These are phyloP conservation scores for Chymomyza procnemis DNA, from an alignment of 2,888 invertebrate species.

Conservation along the genomic window DNA sequence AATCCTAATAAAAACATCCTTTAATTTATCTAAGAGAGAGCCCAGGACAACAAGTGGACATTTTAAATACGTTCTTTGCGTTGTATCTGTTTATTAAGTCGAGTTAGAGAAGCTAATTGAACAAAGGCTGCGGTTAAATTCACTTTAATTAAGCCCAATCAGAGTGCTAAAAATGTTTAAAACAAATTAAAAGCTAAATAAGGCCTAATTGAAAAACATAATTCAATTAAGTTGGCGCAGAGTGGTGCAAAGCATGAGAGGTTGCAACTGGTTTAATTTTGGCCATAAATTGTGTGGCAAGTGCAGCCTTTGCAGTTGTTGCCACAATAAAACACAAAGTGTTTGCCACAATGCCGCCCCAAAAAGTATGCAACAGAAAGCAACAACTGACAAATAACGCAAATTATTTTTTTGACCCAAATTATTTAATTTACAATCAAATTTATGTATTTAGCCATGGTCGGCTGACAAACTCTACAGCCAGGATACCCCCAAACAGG, in stretches of 20 bases:
- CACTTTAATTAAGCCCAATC: conserved; percentile 1
- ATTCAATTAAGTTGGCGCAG: conserved; percentile 65
- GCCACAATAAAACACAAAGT: conserved; percentile 10
- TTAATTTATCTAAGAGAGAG: no score
- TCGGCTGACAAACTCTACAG: conserved; percentile 15
- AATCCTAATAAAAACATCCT: no score
- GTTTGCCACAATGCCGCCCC: conserved; percentile 47
- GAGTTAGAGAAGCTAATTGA: neutral
- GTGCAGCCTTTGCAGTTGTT: conserved; percentile 29
- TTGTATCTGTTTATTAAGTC: neutral
- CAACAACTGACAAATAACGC: conserved; percentile 48
- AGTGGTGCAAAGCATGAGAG: neutral
- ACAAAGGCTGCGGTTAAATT: neutral
- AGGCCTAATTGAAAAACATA: conserved; percentile 65
- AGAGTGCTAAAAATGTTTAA: neutral
- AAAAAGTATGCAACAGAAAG: conserved; percentile 42
- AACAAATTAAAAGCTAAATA: neutral
- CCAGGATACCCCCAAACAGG: neutral
- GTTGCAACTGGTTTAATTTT: conserved; percentile 49
- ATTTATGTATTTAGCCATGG: conserved; percentile 70
- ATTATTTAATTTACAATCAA: conserved; percentile 67
- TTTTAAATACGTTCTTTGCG: neutral
- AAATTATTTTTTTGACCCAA: conserved; percentile 27
- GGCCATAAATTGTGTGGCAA: conserved; percentile 68
- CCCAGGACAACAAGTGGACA: neutral